Conservation (phyloP, 2,797 vertebrate genomes). For the Sciaenops ocellatus region DNA sequence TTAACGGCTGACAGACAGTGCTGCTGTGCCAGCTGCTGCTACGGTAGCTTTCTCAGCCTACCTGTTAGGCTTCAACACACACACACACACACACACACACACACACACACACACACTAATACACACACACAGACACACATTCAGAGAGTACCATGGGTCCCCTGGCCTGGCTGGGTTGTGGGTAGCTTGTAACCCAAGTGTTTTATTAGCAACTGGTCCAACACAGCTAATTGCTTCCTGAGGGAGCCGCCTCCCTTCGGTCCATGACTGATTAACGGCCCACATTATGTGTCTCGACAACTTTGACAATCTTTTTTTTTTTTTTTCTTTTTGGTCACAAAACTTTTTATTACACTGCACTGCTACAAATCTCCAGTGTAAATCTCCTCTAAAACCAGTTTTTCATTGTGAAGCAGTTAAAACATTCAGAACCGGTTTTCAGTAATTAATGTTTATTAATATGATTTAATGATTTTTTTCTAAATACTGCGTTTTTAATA, state of each 20-base stretch:
- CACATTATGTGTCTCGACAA: slow-evolving; percentile 81
- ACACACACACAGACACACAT: slow-evolving; percentile 40
- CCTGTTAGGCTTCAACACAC: slow-evolving; percentile 44
- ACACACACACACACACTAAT: slow-evolving; percentile 49
- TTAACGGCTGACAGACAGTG: slow-evolving; percentile 18
- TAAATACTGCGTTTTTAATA: slow-evolving; percentile 23
- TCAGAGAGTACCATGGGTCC: slow-evolving; percentile 53
- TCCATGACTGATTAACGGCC: slow-evolving; percentile 80
- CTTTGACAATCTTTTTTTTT: slow-evolving; percentile 72
- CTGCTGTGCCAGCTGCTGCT: slow-evolving; percentile 51
- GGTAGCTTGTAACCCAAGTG: slow-evolving; percentile 82
- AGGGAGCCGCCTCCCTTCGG: slow-evolving; percentile 81
- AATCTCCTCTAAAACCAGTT: slow-evolving; percentile 54
- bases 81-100: slow-evolving; percentile 29
- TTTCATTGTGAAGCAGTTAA: slow-evolving; percentile 56
- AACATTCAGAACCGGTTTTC: slow-evolving; percentile 36
- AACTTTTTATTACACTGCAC: slow-evolving; percentile 76
- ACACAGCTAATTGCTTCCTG: slow-evolving; percentile 87
- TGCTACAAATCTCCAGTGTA: slow-evolving; percentile 76
- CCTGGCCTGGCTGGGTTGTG: slow-evolving; percentile 69
- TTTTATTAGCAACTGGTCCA: slow-evolving; percentile 86
- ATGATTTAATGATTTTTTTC: slow-evolving; percentile 56
- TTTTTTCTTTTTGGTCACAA: slow-evolving; percentile 66
- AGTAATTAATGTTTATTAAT: slow-evolving; percentile 57
- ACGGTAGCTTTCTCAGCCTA: slow-evolving; percentile 58